Conservation (phyloP, 2,888 invertebrate genomes). For the Oligia strigilis region DNA sequence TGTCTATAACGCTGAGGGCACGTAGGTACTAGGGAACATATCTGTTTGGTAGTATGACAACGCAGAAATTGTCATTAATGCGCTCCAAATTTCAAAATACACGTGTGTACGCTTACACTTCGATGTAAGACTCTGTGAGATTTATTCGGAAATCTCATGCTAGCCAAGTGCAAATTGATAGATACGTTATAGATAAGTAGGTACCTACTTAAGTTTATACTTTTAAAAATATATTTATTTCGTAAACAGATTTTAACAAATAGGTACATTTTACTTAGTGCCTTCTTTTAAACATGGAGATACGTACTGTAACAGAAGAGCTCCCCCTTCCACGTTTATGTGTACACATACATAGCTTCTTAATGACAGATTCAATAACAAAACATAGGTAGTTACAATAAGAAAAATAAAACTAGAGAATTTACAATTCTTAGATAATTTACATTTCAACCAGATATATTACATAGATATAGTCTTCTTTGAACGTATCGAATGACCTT, state of each 20-base stretch:
- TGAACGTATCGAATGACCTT: neutral
- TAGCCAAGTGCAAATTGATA: slow-evolving; percentile 9
- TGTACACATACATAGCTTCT: no score
- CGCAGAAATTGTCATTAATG: slow-evolving; percentile 64
- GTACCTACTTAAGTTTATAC: neutral
- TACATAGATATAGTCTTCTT: neutral
- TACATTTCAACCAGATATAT: no score
- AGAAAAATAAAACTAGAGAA: no score
- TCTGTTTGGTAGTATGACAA: slow-evolving; percentile 71
- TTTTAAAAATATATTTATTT: no score
- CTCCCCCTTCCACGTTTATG: no score
- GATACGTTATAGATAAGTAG: neutral
- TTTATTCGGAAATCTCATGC: neutral
- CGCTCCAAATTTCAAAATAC: slow-evolving; percentile 36
- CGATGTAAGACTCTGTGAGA: neutral
- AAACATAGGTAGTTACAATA: no score
- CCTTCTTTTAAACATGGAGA: no score
- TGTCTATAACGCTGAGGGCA: slow-evolving; percentile 66
- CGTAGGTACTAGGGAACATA: slow-evolving; percentile 70
- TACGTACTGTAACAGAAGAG: no score
- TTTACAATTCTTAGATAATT: no score
- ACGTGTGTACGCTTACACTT: slow-evolving; percentile 6
- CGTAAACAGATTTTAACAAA: no score
- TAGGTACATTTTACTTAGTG: no score
- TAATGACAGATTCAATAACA: no score